phyloP scores from a whole-genome alignment of 2,797 vertebrate genomes.

The Jordanella pulchra region DNA sequence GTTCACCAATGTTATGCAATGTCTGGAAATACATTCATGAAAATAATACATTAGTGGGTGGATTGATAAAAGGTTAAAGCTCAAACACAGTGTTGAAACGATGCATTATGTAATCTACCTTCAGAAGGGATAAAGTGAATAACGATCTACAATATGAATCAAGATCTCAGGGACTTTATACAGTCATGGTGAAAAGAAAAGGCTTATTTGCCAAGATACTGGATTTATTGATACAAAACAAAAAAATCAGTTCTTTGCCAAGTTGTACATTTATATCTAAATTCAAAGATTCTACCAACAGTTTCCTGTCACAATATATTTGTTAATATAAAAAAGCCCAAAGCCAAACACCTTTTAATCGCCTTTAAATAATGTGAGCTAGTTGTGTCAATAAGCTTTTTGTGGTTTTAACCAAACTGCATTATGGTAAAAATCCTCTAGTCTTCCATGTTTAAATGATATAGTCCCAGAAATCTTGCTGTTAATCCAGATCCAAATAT shows the following conservation, averaged over 20 bases:
- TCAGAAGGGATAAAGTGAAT: constrained; percentile 35
- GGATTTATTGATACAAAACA: background rate
- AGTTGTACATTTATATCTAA: background rate
- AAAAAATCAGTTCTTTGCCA: background rate
- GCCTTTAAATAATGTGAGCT: background rate
- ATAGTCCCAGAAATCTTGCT: background rate
- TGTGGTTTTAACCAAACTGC: background rate
- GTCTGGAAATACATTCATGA: constrained; percentile 72
- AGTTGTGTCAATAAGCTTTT: background rate
- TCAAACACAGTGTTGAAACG: constrained; percentile 51
- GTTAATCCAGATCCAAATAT: background rate
- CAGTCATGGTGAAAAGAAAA: background rate
- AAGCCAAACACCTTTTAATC: background rate
- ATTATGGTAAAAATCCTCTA: background rate
- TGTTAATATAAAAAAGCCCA: background rate
- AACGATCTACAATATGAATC: constrained; percentile 27
- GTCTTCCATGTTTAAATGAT: background rate
- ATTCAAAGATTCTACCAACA: background rate
- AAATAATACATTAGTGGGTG: constrained; percentile 73
- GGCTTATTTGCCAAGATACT: background rate
- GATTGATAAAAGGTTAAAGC: constrained; percentile 60
- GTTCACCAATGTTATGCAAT: constrained; percentile 63
- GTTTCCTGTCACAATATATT: too few species aligned
- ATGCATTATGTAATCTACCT: constrained; percentile 55
- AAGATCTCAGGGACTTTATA: constrained; percentile 4